Conservation (phyloP, 2,888 invertebrate genomes). For the Spodoptera picta region DNA sequence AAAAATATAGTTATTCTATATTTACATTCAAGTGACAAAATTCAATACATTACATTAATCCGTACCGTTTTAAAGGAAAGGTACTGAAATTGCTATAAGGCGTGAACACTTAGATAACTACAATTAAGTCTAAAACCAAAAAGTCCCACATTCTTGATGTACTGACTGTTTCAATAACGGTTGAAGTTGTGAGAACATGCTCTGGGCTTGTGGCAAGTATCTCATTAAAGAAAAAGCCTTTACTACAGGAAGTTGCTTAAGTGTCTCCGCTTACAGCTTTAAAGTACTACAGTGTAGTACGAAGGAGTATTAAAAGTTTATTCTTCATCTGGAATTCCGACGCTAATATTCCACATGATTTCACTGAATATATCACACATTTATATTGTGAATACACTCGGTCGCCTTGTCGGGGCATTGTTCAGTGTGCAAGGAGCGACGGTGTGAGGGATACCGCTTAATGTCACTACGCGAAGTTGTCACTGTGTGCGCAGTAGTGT, state of each 20-base stretch:
- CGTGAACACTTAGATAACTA: constrained; percentile 70
- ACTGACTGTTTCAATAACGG: constrained; percentile 60
- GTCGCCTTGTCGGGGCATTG: constrained; percentile 37
- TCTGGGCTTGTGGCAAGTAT: constrained; percentile 23
- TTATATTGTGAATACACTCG: constrained; percentile 57
- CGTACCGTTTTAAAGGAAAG: constrained; percentile 61
- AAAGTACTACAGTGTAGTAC: constrained; percentile 61
- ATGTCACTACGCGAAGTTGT: constrained; percentile 62
- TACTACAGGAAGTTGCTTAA: constrained; percentile 58
- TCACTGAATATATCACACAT: constrained; percentile 81
- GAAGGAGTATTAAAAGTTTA: constrained; percentile 65
- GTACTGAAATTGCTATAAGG: constrained; percentile 65
- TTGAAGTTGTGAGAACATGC: constrained; percentile 25
- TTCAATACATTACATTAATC: constrained; percentile 73
- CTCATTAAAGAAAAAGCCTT: constrained; percentile 61
- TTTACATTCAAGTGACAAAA: constrained; percentile 81
- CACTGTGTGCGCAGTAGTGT: constrained; percentile 74
- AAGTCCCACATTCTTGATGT: constrained; percentile 54
- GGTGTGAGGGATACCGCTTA: constrained; percentile 33
- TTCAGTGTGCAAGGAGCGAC: constrained; percentile 47
- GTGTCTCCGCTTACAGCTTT: constrained; percentile 63
- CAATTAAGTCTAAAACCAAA: constrained; percentile 62
- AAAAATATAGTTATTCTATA: constrained; percentile 86
- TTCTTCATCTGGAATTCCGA: constrained; percentile 44
- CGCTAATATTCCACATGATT: constrained; percentile 73